Conservation (phyloP, 1,140 invertebrate species). For the Pygmarrhopalites habei region DNA sequence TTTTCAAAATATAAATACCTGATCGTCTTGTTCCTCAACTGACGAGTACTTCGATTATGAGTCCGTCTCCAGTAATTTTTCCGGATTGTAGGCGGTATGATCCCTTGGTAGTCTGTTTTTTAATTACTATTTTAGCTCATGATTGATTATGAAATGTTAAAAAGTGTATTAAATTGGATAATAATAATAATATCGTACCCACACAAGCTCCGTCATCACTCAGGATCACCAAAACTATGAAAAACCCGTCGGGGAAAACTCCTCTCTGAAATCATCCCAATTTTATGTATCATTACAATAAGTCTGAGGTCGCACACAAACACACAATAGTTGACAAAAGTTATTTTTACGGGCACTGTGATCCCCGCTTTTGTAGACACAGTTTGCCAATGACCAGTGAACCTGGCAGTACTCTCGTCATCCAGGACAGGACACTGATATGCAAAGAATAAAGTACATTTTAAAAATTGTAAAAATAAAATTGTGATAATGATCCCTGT, state of each 20-base stretch:
- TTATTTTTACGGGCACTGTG: slow-evolving; percentile 43
- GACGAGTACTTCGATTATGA: not conserved
- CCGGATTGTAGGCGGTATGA: slow-evolving; percentile 21
- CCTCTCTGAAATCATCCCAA: slow-evolving; percentile 44
- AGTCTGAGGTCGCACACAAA: too few species aligned
- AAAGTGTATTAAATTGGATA: too few species aligned
- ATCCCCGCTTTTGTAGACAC: slow-evolving; percentile 50
- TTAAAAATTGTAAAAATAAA: not conserved
- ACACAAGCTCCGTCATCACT: slow-evolving; percentile 45
- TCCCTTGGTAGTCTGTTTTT: slow-evolving; percentile 26
- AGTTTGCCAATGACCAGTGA: slow-evolving; percentile 49
- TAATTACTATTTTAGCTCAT: too few species aligned
- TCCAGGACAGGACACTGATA: slow-evolving; percentile 51
- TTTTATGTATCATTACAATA: too few species aligned
- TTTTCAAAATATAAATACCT: too few species aligned
- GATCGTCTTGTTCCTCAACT: slow-evolving; percentile 2
- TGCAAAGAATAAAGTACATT: slow-evolving; percentile 17
- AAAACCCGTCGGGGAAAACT: slow-evolving; percentile 46
- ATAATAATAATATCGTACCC: too few species aligned
- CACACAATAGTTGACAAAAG: too few species aligned
- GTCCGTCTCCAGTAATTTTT: not conserved
- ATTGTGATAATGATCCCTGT: not conserved
- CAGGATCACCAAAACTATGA: slow-evolving; percentile 47
- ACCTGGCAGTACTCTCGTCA: slow-evolving; percentile 47
- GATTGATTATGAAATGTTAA: too few species aligned